phyloP scores from a whole-genome alignment of 2,888 invertebrate species.

The Copidosoma aretas region DNA sequence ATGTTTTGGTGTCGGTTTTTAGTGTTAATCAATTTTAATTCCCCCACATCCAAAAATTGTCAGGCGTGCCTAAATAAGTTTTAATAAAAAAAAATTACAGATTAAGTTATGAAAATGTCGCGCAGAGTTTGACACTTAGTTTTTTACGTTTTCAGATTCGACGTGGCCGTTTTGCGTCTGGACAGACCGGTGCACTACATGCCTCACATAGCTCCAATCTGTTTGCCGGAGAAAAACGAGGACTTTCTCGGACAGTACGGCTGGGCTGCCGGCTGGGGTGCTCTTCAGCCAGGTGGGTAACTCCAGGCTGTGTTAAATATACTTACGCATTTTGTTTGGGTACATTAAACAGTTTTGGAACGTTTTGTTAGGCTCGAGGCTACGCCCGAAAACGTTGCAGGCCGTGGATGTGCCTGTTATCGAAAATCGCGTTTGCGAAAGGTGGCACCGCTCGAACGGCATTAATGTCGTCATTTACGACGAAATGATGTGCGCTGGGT shows the following conservation, averaged over 20 bases:
- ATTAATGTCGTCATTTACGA: slow-evolving; percentile 91
- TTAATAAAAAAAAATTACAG: too few relatives aligned
- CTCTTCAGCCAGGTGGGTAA: slow-evolving; percentile 70
- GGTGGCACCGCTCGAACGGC: slow-evolving; percentile 76
- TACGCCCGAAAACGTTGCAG: slow-evolving; percentile 88
- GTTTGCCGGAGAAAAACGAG: slow-evolving; percentile 87
- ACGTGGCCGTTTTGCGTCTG: slow-evolving; percentile 86
- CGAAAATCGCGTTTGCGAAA: slow-evolving; percentile 79
- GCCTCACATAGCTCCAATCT: slow-evolving; percentile 90
- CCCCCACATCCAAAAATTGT: too few relatives aligned
- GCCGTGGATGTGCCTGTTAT: slow-evolving; percentile 93
- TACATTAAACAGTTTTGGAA: not conserved
- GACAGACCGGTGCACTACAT: slow-evolving; percentile 90
- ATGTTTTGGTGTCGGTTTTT: too few relatives aligned
- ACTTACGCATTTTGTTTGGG: not conserved
- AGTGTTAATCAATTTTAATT: too few relatives aligned
- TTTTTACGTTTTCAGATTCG: slow-evolving; percentile 68
- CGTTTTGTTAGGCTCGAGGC: slow-evolving; percentile 73
- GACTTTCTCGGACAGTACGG: slow-evolving; percentile 90
- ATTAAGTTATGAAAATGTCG: too few relatives aligned
- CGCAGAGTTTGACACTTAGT: not conserved
- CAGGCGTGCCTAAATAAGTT: too few relatives aligned
- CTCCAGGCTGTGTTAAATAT: not conserved
- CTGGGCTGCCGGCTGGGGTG: slow-evolving; percentile 94
- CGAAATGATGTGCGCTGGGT: slow-evolving; percentile 95